Conservation (phyloP, 2,888 invertebrate genomes). For the Perizoma affinitatum region DNA sequence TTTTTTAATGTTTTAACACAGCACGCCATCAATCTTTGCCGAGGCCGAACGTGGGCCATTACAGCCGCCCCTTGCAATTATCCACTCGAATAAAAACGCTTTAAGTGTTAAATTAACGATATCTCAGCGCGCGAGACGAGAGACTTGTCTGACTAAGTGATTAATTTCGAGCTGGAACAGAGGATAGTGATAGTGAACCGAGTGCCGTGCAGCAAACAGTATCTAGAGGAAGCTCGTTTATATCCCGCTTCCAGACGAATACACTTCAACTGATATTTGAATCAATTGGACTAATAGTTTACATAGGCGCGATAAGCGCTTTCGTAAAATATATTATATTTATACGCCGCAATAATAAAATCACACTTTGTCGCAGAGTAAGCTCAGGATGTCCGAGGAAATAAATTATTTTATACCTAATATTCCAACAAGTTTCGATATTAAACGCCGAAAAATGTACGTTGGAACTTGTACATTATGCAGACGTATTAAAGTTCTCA, state of each 20-base stretch:
- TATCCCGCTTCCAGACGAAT: conserved; percentile 43
- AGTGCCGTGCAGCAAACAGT: conserved; percentile 43
- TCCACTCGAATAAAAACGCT: conserved; percentile 82
- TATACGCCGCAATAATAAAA: conserved; percentile 17
- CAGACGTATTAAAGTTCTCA: conserved; percentile 31
- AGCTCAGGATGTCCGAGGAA: no score
- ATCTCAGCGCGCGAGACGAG: conserved; percentile 67
- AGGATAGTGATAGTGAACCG: conserved; percentile 56
- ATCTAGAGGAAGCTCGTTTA: conserved; percentile 50
- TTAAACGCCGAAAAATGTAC: conserved; percentile 27
- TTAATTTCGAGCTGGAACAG: conserved; percentile 64
- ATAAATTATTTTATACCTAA: no score
- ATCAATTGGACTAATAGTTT: conserved; percentile 28
- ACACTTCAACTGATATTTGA: conserved; percentile 31
- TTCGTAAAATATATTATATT: conserved; percentile 14
- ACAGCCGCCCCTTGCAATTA: conserved; percentile 77
- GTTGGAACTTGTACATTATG: conserved; percentile 31
- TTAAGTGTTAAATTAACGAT: conserved; percentile 83
- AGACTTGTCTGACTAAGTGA: conserved; percentile 74
- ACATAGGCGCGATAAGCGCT: conserved; percentile 20
- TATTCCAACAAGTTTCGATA: conserved; percentile 21
- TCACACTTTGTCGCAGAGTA: no score
- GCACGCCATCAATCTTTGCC: conserved; percentile 78
- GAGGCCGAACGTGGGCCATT: conserved; percentile 75
- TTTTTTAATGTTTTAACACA: conserved; percentile 75